Evolutionary conservation across 2,888 invertebrate genomes (phyloP).

Genomic region (Minunthozetes semirufus): DNA sequence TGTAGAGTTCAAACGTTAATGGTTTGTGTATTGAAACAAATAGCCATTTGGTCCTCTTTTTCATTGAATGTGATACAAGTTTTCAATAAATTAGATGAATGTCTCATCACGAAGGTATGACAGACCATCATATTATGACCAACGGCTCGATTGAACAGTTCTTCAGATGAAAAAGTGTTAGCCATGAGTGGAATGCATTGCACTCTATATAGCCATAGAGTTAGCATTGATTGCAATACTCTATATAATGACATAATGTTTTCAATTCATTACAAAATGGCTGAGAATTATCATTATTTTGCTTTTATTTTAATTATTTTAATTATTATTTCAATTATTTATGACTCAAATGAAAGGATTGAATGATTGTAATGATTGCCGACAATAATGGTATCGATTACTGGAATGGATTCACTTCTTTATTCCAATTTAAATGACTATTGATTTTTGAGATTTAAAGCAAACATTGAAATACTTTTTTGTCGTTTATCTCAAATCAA

Average conservation of each 20-base stretch:
- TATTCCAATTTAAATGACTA: not conserved
- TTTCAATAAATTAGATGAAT: not conserved
- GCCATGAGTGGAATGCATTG: not conserved
- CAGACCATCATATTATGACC: not conserved
- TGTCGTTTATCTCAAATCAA: not conserved
- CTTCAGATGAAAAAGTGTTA: no score
- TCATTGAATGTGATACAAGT: not conserved
- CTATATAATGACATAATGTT: not conserved
- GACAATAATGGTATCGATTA: not conserved
- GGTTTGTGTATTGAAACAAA: not conserved
- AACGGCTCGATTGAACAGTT: not conserved
- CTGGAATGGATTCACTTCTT: not conserved
- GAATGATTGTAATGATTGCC: not conserved
- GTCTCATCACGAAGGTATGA: slow-evolving; percentile 28
- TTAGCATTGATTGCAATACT: not conserved
- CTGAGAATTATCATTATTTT: not conserved
- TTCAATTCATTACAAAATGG: slow-evolving; percentile 2
- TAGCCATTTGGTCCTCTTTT: not conserved
- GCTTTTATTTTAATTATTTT: not conserved
- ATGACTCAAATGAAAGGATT: not conserved
- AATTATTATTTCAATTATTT: not conserved
- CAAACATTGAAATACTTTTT: not conserved
- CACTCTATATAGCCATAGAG: not conserved
- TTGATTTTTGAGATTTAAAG: not conserved
- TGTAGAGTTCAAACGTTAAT: not conserved